A percentile compares a stretch with the other conserved stretches of the same genome.
These are phyloP conservation scores for Distichodus sexfasciatus DNA, from an alignment of 2,797 vertebrate species.

Conservation along the genomic window DNA sequence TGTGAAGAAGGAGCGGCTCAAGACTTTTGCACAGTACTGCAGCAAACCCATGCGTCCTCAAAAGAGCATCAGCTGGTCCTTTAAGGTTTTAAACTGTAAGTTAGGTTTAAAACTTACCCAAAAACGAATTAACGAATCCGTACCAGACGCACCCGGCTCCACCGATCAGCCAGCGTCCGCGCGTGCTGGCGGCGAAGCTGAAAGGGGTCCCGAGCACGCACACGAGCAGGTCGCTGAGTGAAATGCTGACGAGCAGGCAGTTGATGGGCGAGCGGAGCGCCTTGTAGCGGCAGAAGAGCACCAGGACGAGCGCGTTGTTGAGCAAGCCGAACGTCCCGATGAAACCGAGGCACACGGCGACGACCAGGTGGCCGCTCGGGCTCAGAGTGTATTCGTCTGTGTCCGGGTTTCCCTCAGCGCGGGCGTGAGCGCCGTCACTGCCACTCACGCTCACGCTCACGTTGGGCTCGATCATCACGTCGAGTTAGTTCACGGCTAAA, in stretches of 20 bases:
- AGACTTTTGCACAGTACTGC: too few species aligned
- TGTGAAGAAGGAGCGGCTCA: too few species aligned
- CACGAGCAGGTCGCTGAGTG: conserved; percentile 77
- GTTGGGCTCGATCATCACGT: conserved; percentile 71
- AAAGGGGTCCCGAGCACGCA: conserved; percentile 78
- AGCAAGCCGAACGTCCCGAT: conserved; percentile 78
- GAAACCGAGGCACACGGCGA: conserved; percentile 76
- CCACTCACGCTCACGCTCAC: conserved; percentile 58
- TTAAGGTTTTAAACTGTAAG: too few species aligned
- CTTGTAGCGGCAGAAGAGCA: conserved; percentile 76
- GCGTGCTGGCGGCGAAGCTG: conserved; percentile 82
- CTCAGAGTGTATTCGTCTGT: conserved; percentile 56
- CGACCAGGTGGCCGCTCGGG: conserved; percentile 72
- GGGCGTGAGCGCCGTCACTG: conserved; percentile 47
- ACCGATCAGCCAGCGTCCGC: conserved; percentile 80
- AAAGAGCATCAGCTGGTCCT: not conserved
- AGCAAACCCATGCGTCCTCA: too few species aligned
- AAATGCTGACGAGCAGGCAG: conserved; percentile 79
- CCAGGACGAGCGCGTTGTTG: conserved; percentile 75
- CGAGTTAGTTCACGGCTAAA: conserved; percentile 8
- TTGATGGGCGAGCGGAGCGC: conserved; percentile 80
- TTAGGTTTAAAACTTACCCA: conserved; percentile 75
- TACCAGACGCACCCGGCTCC: conserved; percentile 79
- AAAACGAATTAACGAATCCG: conserved; percentile 75
- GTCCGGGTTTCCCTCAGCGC: conserved; percentile 25